Evolutionary conservation across 2,113 vertebrate species (phyloP), one percentile per base, ranked within the genome.

Genomic region (Phylloscopus whistleri): DNA sequence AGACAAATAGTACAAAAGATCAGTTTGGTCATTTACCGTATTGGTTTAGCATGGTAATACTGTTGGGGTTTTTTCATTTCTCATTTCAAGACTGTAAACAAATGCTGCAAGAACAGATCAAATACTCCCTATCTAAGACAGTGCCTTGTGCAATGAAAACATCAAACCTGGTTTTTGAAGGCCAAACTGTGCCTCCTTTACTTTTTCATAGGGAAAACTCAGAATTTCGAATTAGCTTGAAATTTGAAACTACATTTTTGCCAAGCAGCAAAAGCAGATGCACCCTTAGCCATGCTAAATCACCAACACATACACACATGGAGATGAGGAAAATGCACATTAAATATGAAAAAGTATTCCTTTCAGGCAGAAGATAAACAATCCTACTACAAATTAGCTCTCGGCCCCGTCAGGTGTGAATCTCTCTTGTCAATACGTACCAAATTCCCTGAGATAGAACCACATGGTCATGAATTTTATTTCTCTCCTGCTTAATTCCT

Each of bases 401-500:
- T 96, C 78, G 48, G 96, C 87, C 95, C 96, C 90, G 53, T 97
- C 96, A 96, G 96, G 96, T 96, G 95, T 96, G 96, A 96, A 96
- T 96, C 93, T 96, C 96, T 97, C 96, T 89, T 94, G 95, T 96
- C 96, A 96, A 97, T 97, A 97, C 85, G 83, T 81, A 95, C 95
- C 95, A 94, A 96, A 96, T 94, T 96, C 96, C 93, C 94, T 93
- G 92, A 96, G 97, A 97, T 93, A 96, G 93, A 96, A 93, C 94
- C 96, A 97, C 96, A 96, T 96, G 96, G 96, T 95, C 95, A 96
- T 97, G 97, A 96, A 97, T 97, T 97, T 97, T 95, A 96, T 95
- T 96, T 91, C 95, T 97, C 94, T 95, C 93, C 96, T 95, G 96
- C 95, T 97, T 96, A 97, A 96, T 97, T 96, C 96, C 91, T 95